Conservation (phyloP, 2,888 invertebrate genomes). For the Ferrisia virgata region DNA sequence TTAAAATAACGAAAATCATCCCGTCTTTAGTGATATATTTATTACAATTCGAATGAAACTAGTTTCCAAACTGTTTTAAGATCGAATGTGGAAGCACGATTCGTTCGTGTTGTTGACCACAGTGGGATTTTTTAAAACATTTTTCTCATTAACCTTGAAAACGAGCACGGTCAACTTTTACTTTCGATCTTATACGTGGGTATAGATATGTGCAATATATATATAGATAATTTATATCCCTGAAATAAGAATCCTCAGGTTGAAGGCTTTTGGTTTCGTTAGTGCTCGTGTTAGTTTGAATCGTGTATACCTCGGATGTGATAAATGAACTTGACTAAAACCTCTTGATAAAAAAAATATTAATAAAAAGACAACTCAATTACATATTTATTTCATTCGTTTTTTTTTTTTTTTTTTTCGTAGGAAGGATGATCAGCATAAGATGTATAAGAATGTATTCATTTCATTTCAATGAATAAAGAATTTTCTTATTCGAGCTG, state of each 20-base stretch:
- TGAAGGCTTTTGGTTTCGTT: not conserved
- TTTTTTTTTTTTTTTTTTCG: not conserved
- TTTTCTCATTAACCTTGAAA: slow-evolving; percentile 3
- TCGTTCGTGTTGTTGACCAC: not conserved
- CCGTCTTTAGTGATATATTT: no score
- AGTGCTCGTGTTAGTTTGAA: not conserved
- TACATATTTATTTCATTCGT: not conserved
- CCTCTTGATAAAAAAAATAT: not conserved
- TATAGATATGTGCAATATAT: no score
- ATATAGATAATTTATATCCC: not conserved
- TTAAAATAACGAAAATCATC: not conserved
- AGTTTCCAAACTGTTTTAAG: not conserved
- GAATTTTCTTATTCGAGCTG: not conserved
- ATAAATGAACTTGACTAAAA: not conserved
- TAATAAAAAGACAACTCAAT: not conserved
- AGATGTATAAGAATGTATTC: not conserved
- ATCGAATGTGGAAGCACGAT: not conserved
- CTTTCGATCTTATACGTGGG: not conserved
- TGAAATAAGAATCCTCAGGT: not conserved
- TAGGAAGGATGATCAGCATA: not conserved
- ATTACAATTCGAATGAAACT: no score
- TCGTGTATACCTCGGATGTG: not conserved
- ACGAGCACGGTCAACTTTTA: not conserved
- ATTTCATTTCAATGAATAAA: not conserved
- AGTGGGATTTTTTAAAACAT: not conserved